phyloP scores from a whole-genome alignment of 2,888 invertebrate species.

The Adelognathus sp. region DNA sequence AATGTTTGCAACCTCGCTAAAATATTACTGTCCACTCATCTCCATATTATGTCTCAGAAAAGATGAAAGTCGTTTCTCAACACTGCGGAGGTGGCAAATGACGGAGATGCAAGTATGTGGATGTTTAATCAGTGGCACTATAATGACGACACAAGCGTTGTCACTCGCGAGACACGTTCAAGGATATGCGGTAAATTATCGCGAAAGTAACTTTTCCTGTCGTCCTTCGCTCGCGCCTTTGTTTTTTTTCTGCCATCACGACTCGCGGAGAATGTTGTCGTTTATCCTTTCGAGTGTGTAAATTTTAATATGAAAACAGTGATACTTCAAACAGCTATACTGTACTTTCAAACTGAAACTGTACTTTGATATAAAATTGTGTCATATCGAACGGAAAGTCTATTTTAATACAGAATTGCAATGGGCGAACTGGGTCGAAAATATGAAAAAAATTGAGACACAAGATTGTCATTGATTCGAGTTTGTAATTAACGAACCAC shows the following conservation, averaged over 20 bases:
- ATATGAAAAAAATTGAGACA: too few relatives aligned
- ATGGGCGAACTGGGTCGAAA: too few relatives aligned
- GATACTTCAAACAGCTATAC: background rate
- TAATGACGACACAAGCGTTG: slow-evolving; percentile 22
- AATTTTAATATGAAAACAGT: background rate
- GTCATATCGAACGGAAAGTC: too few relatives aligned
- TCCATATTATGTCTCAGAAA: too few relatives aligned
- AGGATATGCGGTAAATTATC: slow-evolving; percentile 31
- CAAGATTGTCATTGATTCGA: background rate
- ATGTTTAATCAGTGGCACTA: slow-evolving; percentile 25
- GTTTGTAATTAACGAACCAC: background rate
- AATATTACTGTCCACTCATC: too few relatives aligned
- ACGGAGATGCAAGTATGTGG: slow-evolving; percentile 20
- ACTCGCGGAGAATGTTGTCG: background rate
- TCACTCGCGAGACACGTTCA: slow-evolving; percentile 33
- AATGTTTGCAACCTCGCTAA: too few relatives aligned
- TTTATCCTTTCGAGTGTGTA: background rate
- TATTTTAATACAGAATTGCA: too few relatives aligned
- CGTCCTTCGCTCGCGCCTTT: slow-evolving; percentile 30
- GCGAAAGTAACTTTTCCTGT: slow-evolving; percentile 15
- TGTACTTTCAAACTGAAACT: too few relatives aligned
- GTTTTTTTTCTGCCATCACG: slow-evolving; percentile 6
- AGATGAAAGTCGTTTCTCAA: slow-evolving; percentile 1
- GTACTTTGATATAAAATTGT: too few relatives aligned
- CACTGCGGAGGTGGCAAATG: background rate